These are phyloP conservation scores for Dasypolia templi DNA, from an alignment of 2,888 invertebrate genomes.

Conservation along the genomic window DNA sequence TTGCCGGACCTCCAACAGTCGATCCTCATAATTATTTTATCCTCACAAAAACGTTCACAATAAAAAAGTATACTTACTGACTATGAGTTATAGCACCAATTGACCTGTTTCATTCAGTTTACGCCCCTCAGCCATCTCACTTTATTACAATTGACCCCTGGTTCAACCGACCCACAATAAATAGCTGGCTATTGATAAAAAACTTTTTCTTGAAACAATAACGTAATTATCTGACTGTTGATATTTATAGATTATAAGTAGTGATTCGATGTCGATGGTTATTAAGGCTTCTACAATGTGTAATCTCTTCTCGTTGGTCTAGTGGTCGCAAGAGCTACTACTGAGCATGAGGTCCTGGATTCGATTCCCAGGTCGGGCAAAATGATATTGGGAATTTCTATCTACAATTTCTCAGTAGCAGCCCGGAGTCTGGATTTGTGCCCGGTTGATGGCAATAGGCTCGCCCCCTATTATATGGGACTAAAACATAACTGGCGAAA, in stretches of 20 bases:
- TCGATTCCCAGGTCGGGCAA: no score
- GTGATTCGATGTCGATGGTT: slow-evolving; percentile 8
- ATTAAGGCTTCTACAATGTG: not conserved
- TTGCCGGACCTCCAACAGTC: not conserved
- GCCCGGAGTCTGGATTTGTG: no score
- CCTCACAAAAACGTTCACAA: not conserved
- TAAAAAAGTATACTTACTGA: slow-evolving; percentile 29
- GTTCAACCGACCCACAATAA: slow-evolving; percentile 47
- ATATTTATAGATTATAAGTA: slow-evolving; percentile 12
- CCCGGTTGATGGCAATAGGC: no score
- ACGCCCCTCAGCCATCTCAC: slow-evolving; percentile 64
- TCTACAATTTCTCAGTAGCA: no score
- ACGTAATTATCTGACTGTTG: slow-evolving; percentile 3
- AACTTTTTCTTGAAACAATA: slow-evolving; percentile 33
- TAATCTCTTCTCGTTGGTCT: no score
- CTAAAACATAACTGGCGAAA: no score
- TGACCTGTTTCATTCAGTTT: slow-evolving; percentile 58
- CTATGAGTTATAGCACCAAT: slow-evolving; percentile 52
- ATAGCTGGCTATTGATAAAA: slow-evolving; percentile 39
- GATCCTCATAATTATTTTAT: not conserved
- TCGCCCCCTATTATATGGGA: no score
- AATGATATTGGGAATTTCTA: no score
- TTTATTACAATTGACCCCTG: slow-evolving; percentile 65
- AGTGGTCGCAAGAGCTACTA: no score
- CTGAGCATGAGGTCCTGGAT: no score